These are phyloP conservation scores for Drosophila suzukii DNA, from an alignment of 1,140 invertebrate genomes.

Conservation along the genomic window DNA sequence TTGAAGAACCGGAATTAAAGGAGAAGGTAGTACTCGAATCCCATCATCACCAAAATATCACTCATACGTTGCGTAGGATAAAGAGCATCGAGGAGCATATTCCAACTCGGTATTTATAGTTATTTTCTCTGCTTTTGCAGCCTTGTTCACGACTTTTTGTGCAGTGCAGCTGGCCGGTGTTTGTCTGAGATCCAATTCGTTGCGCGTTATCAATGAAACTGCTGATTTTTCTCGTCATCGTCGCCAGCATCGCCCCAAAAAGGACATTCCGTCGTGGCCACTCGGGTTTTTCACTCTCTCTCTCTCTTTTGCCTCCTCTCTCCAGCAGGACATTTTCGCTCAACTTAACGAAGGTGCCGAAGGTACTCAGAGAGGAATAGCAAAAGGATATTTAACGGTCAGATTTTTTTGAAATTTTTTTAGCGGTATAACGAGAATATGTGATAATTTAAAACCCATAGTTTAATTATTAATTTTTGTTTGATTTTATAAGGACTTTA, in stretches of 20 bases:
- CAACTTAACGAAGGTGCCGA: constrained; percentile 33
- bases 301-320: neutral
- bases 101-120: neutral
- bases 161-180: constrained; percentile 31
- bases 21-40: neutral
- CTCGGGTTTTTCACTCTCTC: constrained; percentile 24
- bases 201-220: constrained; percentile 80
- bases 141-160: constrained; percentile 11
- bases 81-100: neutral
- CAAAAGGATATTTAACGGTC: constrained; percentile 17
- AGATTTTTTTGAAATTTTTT: neutral
- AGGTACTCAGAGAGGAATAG: neutral
- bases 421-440: neutral
- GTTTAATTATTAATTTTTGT: neutral
- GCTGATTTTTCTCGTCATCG: constrained; percentile 79
- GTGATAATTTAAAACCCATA: neutral
- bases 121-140: constrained; percentile 27
- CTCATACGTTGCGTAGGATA: constrained; percentile 13
- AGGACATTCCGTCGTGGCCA: constrained; percentile 28
- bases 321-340: constrained; percentile 2
- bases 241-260: constrained; percentile 74
- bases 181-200: constrained; percentile 71
- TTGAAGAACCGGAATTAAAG: neutral
- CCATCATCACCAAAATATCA: constrained; percentile 13
- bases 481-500: too few relatives aligned